These are phyloP conservation scores for Marasmarcha lunaedactyla DNA, from an alignment of 2,888 invertebrate species.

Conservation along the genomic window DNA sequence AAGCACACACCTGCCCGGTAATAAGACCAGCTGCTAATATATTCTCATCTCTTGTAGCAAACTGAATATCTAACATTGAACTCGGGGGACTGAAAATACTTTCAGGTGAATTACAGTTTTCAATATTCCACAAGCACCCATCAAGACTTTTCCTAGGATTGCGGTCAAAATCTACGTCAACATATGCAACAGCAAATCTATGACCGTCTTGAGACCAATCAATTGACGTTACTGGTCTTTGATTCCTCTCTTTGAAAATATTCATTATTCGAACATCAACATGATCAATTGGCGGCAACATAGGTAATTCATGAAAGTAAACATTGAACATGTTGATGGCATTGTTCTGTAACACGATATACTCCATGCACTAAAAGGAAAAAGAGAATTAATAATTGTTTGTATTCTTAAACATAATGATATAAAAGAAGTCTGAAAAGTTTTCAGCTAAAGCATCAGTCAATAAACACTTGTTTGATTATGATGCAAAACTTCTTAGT, in stretches of 20 bases:
- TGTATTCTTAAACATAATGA: too few relatives aligned
- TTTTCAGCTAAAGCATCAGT: too few relatives aligned
- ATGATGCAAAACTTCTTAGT: too few relatives aligned
- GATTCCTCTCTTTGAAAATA: constrained; percentile 79
- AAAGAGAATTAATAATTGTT: not conserved
- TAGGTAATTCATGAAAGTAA: constrained; percentile 81
- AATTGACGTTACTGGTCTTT: constrained; percentile 79
- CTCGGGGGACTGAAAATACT: constrained; percentile 75
- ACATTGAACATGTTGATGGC: constrained; percentile 91
- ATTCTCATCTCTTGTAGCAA: constrained; percentile 83
- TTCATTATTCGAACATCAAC: constrained; percentile 82
- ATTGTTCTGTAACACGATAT: constrained; percentile 89
- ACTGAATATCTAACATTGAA: constrained; percentile 83
- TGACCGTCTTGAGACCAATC: constrained; percentile 85
- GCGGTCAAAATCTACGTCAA: constrained; percentile 80
- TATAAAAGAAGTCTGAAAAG: too few relatives aligned
- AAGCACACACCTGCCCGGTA: constrained; percentile 75
- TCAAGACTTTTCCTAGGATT: constrained; percentile 29
- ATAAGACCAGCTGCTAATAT: constrained; percentile 76
- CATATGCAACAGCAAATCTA: constrained; percentile 85
- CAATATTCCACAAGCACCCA: constrained; percentile 89
- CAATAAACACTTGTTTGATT: too few relatives aligned
- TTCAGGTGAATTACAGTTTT: constrained; percentile 84
- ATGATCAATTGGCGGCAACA: constrained; percentile 73
- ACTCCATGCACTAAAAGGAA: constrained; percentile 77